Conservation (phyloP, 2,797 vertebrate genomes). For the Trachops cirrhosus region DNA sequence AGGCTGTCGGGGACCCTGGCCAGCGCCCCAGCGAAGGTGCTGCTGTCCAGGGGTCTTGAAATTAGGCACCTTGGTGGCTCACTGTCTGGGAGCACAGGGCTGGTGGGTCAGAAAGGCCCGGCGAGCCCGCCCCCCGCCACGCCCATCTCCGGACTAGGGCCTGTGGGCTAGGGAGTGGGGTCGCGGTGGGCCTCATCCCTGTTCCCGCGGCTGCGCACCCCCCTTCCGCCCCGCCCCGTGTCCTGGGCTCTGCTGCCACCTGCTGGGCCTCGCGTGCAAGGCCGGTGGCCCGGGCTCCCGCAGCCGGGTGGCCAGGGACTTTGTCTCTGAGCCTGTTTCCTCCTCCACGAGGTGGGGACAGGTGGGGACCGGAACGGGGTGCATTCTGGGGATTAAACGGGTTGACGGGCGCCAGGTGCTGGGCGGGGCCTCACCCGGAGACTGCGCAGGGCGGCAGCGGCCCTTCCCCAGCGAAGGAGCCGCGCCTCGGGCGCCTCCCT, state of each 20-base stretch:
- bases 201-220: accelerated
- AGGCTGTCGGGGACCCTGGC: not conserved
- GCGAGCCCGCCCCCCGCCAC: accelerated
- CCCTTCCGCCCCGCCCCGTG: accelerated
- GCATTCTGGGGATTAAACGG: accelerated
- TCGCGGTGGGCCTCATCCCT: not conserved
- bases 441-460: accelerated
- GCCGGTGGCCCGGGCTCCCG: accelerated
- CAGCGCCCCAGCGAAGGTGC: accelerated
- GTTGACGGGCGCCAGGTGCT: accelerated
- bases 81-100: accelerated
- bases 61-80: not conserved
- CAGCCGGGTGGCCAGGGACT: not conserved
- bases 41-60: accelerated
- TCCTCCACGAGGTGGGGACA: accelerated
- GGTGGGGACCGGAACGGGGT: accelerated
- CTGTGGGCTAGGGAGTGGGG: accelerated
- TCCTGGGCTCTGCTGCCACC: conserved; percentile 25
- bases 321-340: not conserved
- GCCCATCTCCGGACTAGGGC: not conserved
- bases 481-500: accelerated
- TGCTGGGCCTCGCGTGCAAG: not conserved
- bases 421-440: accelerated
- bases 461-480: accelerated
- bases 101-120: not conserved